A percentile compares a stretch with the other conserved stretches of the same genome.
Evolutionary conservation across 1,140 invertebrate genomes (phyloP).

Genomic region (Drosophila carrolli): DNA sequence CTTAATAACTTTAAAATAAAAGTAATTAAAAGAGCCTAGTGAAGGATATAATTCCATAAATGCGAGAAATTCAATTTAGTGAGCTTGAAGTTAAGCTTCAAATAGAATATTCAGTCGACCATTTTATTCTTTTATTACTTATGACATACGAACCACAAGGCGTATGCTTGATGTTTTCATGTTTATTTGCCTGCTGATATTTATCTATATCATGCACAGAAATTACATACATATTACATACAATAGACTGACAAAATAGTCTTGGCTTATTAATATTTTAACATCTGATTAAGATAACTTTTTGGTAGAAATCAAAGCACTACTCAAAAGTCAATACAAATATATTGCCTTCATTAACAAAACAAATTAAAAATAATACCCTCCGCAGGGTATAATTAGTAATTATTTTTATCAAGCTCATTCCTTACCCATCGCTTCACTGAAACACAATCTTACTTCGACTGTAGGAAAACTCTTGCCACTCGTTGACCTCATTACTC

Average conservation of each 20-base stretch:
- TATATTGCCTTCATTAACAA: too few species aligned
- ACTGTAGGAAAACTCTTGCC: slow-evolving; percentile 27
- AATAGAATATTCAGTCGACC: neutral
- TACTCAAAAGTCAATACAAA: too few species aligned
- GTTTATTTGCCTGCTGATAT: slow-evolving; percentile 11
- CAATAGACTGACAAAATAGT: slow-evolving; percentile 5
- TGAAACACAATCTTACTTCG: slow-evolving; percentile 41
- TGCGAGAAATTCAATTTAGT: slow-evolving; percentile 10
- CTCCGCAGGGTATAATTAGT: too few species aligned
- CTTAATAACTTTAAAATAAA: slow-evolving; percentile 35
- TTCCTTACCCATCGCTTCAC: slow-evolving; percentile 39
- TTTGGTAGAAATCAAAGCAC: too few species aligned
- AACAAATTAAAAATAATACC: too few species aligned
- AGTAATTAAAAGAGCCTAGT: slow-evolving; percentile 38
- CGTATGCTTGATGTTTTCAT: slow-evolving; percentile 30
- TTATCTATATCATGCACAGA: too few species aligned
- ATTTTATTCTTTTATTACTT: slow-evolving; percentile 1
- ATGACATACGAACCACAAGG: neutral
- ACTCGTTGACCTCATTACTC: slow-evolving; percentile 1
- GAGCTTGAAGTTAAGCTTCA: neutral
- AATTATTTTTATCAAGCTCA: neutral
- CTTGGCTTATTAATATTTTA: too few species aligned
- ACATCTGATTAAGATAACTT: too few species aligned
- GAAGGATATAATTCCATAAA: slow-evolving; percentile 1
- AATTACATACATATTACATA: too few species aligned